A percentile compares a stretch with the other conserved stretches of the same genome.
Conservation (phyloP, 2,797 vertebrate genomes). For the Sebastes vulpes region DNA sequence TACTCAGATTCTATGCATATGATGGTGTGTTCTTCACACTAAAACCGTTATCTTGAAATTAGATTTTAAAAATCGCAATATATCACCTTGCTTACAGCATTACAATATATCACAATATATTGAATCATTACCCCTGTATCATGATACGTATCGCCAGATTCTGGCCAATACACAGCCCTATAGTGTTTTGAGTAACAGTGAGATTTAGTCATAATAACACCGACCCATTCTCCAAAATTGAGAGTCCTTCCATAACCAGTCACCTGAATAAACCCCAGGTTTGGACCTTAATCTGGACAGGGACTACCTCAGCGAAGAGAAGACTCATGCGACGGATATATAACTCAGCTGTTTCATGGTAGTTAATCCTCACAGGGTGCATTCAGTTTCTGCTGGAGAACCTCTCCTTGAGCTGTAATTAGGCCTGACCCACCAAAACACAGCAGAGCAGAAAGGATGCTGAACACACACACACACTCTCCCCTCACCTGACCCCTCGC, state of each 20-base stretch:
- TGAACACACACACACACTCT: not conserved
- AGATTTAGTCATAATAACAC: not conserved
- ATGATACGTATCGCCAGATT: too few species aligned
- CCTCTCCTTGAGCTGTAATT: conserved; percentile 66
- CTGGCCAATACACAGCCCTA: too few species aligned
- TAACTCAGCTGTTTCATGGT: conserved; percentile 42
- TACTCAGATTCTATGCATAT: too few species aligned
- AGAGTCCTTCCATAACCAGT: not conserved
- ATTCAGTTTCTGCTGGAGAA: conserved; percentile 38
- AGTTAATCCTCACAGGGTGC: conserved; percentile 48
- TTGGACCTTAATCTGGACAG: conserved; percentile 11
- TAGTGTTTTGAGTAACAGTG: not conserved
- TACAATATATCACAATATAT: too few species aligned
- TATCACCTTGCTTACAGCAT: too few species aligned
- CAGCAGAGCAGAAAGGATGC: conserved; percentile 40
- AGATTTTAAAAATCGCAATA: too few species aligned
- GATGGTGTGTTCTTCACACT: not conserved
- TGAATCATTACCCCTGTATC: too few species aligned
- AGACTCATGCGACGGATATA: conserved; percentile 24
- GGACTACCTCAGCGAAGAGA: not conserved
- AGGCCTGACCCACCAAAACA: conserved; percentile 53
- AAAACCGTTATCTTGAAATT: accelerated
- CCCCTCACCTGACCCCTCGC: conserved; percentile 1
- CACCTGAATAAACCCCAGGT: not conserved
- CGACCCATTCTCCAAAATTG: not conserved